Base-by-base conservation (phyloP, 2,113 vertebrate genomes). In the Camelus bactrianus region DNA sequence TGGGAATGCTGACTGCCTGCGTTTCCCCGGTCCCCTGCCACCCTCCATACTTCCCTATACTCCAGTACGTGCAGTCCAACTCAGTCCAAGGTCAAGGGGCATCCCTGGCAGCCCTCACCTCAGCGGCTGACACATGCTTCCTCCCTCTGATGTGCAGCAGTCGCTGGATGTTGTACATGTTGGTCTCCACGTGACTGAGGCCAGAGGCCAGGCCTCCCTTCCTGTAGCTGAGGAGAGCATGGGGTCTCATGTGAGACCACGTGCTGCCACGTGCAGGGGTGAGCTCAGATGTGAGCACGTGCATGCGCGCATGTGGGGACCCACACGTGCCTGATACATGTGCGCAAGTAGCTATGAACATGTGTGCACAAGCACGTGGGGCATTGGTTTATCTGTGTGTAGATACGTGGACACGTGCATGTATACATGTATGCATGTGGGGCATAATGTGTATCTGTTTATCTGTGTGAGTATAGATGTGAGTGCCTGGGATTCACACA, bases 81-180 rank as follows among this genome's bases (percentile, higher is more conserved):
- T 30, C 20, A 22, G 32, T 64, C 26, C 20, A 8, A 26, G 75
- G 5, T 9, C 42, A 7, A 6, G 42, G 0, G 22, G 12, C 54
- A 26, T 8, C 48, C 54, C 17, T 10, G 4, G 20, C 1, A 6
- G 46, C 28, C 54, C 95, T 96, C 83, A 98, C 99, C 99, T 99
- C 99, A 0, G 96, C 98, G 84, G 99, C 99, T 0, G 97, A 98
- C 83, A 99, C 97, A 5, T 98, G 98, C 87, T 98, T 99, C 89
- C 97, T 98, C 6, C 99, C 99, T 76, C 98, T 98, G 93, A 99
- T 98, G 28, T 98, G 99, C 52, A 99, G 98, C 81, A 99, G 98
- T 19, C 99, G 98, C 97, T 98, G 98, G 15, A 99, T 91, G 26
- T 98, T 97, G 75, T 99, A 99, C 46, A 65, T 0, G 14, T 95